These are phyloP conservation scores for Periparus ater DNA, from an alignment of 2,797 vertebrate species.

Conservation along the genomic window DNA sequence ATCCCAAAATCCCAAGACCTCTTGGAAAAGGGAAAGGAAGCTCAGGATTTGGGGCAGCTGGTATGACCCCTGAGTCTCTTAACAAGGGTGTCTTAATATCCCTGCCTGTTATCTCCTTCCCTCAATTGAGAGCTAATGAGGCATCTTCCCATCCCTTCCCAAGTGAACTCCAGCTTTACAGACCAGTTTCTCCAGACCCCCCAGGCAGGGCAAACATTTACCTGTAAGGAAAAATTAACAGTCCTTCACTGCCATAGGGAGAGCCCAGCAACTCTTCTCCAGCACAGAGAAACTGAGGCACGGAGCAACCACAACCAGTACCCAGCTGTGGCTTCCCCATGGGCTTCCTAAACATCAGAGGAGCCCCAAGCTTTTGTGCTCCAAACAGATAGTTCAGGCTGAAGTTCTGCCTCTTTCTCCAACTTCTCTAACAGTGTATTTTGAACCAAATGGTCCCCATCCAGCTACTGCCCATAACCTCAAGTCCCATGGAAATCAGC, in stretches of 20 bases:
- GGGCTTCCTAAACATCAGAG: not conserved
- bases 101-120: conserved; percentile 2
- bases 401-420: not conserved
- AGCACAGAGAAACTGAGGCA: not conserved
- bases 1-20: not conserved
- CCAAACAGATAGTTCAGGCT: not conserved
- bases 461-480: not conserved
- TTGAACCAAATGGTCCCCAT: not conserved
- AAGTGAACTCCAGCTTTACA: not conserved
- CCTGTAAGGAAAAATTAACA: not conserved
- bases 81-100: not conserved
- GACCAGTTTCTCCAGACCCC: not conserved
- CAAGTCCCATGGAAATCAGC: not conserved
- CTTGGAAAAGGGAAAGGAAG: not conserved
- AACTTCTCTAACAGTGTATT: not conserved
- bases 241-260: not conserved
- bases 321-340: not conserved
- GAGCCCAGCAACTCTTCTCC: not conserved
- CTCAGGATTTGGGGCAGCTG: conserved; percentile 3
- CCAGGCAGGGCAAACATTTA: not conserved
- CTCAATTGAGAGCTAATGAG: conserved; percentile 40
- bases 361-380: not conserved
- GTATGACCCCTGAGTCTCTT: not conserved
- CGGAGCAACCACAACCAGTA: not conserved
- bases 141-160: not conserved